A percentile compares a stretch with the other conserved stretches of the same genome.
These are phyloP conservation scores for Prunella strophiata DNA, from an alignment of 2,797 vertebrate species.

Conservation along the genomic window DNA sequence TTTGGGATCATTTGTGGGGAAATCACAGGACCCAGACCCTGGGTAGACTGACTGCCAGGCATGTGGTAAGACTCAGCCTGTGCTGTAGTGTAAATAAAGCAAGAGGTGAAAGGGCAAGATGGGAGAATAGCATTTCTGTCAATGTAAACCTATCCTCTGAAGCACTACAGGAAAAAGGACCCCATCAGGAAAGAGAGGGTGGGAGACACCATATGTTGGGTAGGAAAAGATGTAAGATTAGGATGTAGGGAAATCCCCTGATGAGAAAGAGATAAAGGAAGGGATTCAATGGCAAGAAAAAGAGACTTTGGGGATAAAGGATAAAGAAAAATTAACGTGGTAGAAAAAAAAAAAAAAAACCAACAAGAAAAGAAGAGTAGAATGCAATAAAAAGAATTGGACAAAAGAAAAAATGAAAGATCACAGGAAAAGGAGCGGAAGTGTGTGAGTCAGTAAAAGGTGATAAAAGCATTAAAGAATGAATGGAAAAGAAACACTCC, in stretches of 20 bases:
- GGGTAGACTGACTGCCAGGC: background rate
- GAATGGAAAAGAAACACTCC: background rate
- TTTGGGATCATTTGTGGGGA: accelerated
- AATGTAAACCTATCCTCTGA: background rate
- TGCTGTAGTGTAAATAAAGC: background rate
- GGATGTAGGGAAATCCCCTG: background rate
- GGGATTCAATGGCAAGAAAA: background rate
- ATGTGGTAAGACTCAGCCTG: background rate
- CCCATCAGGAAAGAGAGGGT: background rate
- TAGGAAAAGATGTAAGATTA: background rate
- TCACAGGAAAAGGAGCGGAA: background rate
- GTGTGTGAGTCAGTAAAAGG: background rate
- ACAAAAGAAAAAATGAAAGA: background rate
- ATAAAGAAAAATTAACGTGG: background rate
- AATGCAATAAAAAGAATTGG: background rate
- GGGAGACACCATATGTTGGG: background rate
- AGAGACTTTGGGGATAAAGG: background rate
- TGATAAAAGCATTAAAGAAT: background rate
- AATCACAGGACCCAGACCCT: background rate
- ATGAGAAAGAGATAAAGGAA: background rate
- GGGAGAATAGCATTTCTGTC: background rate
- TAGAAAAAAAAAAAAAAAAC: background rate
- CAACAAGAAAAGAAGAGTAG: background rate
- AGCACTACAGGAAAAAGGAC: background rate
- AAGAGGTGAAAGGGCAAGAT: background rate